These are phyloP conservation scores for Pithys albifrons DNA, from an alignment of 2,113 vertebrate species.

Conservation along the genomic window DNA sequence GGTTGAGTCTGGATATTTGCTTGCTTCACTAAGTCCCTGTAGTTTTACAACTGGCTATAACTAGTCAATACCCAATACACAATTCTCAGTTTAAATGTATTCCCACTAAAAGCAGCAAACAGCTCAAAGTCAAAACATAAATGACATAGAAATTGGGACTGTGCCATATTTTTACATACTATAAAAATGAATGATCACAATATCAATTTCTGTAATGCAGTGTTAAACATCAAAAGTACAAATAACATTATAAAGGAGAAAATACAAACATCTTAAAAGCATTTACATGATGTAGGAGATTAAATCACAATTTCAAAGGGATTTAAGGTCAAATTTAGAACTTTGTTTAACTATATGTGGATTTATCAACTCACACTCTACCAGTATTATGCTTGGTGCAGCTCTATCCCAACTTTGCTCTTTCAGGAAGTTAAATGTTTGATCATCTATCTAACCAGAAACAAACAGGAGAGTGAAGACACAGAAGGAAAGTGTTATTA, in stretches of 20 bases:
- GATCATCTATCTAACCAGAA: neutral
- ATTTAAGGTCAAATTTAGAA: neutral
- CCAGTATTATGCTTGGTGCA: neutral
- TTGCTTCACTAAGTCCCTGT: neutral
- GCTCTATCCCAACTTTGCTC: neutral
- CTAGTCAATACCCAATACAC: neutral
- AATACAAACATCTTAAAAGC: neutral
- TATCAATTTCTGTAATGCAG: neutral
- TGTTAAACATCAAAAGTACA: neutral
- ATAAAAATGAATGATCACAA: neutral
- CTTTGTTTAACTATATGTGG: neutral
- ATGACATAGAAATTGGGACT: neutral
- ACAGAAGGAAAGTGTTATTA: neutral
- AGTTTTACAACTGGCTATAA: neutral
- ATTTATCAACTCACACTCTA: neutral
- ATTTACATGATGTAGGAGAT: neutral
- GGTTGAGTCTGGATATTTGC: neutral
- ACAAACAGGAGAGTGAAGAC: neutral
- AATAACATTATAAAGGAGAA: neutral
- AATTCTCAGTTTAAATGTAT: neutral
- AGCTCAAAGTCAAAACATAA: neutral
- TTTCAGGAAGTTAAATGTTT: neutral
- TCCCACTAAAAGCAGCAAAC: neutral
- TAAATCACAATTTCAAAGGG: neutral
- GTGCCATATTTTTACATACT: neutral